Base-by-base conservation (phyloP, 2,797 vertebrate genomes). In the Neosilurus hyrtlii region DNA sequence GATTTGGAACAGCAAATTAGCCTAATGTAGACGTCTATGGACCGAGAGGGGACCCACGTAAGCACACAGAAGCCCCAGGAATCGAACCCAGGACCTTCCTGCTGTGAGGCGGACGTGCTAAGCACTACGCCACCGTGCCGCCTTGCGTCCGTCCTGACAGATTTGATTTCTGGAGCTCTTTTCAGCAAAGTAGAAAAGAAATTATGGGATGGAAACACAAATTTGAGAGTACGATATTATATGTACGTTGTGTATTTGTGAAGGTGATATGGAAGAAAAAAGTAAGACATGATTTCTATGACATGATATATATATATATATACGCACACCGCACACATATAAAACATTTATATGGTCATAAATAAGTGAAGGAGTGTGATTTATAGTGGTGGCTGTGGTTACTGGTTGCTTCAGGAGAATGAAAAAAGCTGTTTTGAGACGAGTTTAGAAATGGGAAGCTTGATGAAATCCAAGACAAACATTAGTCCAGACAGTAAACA, bases 381-480 rank as follows among this genome's bases (percentile, higher is more conserved):
- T 54, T 54, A 26, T 52, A 72, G 26, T 6, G 54, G 72, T 20
- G 16, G 24, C 16, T 57, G 72, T 9, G 72, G 54, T 59, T 59
- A 57, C 8, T 26, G 54, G 26, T 75, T 37, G 54, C 26, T 37
- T 75, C 14, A 57, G 54, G 24, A 73, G 43, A 71, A 52, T 14
- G 43, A 22, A 72, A 49, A 22, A 22, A 52, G n/a, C 70, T 9
- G 70, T 68, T 43, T 37, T 9, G 66, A 35, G 66, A 43, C 18
- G 35, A 43, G 22, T 57, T 74, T 57, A 35, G 72, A 22, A 74
- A 57, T 35, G 52, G 15, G 52, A 74, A 57, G 16, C 12, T 52
- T 35, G 51, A 8, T 54, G 70, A 56, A 57, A 35, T 74, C 72
- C 76, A 59, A 78, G 57, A 30, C 30, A 80, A 74, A 82, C 73